Evolutionary conservation across 2,113 vertebrate genomes (phyloP).

Genomic region (Brachyistius frenatus): DNA sequence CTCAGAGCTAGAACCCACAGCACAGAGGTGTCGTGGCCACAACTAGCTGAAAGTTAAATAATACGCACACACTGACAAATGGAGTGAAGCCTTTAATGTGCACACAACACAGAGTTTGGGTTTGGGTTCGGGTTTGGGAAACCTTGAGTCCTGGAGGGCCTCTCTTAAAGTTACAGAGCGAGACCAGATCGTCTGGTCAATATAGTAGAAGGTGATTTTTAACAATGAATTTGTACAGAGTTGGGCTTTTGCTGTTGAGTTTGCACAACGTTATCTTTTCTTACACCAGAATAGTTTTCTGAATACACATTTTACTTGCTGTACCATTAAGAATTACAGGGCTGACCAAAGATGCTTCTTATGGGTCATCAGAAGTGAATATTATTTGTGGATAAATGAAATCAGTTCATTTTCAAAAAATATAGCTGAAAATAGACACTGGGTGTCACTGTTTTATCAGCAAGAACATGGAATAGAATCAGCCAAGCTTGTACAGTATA

Average conservation of each 20-base stretch:
- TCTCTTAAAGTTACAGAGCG: constrained; percentile 21
- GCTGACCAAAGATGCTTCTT: constrained; percentile 59
- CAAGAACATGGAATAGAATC: background rate
- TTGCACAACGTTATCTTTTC: constrained; percentile 17
- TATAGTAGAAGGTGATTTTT: constrained; percentile 17
- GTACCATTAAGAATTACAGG: constrained; percentile 6
- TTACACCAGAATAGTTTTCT: constrained; percentile 4
- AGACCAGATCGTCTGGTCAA: constrained; percentile 26
- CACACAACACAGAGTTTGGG: constrained; percentile 4
- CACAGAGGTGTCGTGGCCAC: constrained; percentile 5
- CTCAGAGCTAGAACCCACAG: constrained; percentile 78
- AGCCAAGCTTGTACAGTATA: background rate
- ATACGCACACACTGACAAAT: constrained; percentile 5
- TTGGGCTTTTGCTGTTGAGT: constrained; percentile 13
- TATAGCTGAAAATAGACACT: constrained; percentile 29
- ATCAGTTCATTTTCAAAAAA: background rate
- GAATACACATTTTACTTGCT: constrained; percentile 3
- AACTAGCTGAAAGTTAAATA: background rate
- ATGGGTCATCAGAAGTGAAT: constrained; percentile 8
- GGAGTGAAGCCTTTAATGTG: constrained; percentile 30
- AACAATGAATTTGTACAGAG: background rate
- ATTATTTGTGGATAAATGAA: background rate
- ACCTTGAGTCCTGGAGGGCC: constrained; percentile 5
- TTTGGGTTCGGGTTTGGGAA: background rate
- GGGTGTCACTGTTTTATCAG: constrained; percentile 47